Evolutionary conservation across 2,113 vertebrate species (phyloP).

Genomic region (Heterotis niloticus): DNA sequence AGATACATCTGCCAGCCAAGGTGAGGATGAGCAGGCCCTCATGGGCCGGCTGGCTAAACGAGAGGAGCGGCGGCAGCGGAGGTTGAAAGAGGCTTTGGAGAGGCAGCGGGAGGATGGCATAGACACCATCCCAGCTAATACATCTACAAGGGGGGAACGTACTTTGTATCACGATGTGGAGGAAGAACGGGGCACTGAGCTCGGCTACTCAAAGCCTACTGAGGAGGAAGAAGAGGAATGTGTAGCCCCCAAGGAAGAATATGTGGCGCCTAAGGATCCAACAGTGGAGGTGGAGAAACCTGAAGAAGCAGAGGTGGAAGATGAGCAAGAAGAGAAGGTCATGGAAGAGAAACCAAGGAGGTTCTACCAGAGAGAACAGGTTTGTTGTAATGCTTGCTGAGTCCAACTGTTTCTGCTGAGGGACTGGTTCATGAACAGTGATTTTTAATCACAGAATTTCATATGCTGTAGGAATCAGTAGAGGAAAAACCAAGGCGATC

Average conservation of each 20-base stretch:
- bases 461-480: slow-evolving; percentile 32
- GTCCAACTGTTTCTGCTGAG: not conserved
- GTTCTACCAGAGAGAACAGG: slow-evolving; percentile 38
- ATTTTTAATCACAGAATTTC: not conserved
- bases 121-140: slow-evolving; percentile 71
- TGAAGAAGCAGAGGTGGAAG: slow-evolving; percentile 44
- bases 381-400: slow-evolving; percentile 13
- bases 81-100: slow-evolving; percentile 86
- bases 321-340: slow-evolving; percentile 41
- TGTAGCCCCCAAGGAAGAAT: slow-evolving; percentile 9
- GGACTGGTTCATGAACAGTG: not conserved
- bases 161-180: slow-evolving; percentile 51
- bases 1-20: slow-evolving; percentile 51
- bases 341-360: slow-evolving; percentile 64
- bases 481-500: slow-evolving; percentile 34
- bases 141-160: slow-evolving; percentile 42
- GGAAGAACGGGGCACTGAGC: slow-evolving; percentile 48
- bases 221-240: slow-evolving; percentile 48
- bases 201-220: slow-evolving; percentile 42
- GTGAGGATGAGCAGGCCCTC: slow-evolving; percentile 77
- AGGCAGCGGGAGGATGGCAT: slow-evolving; percentile 74
- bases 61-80: slow-evolving; percentile 86
- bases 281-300: slow-evolving; percentile 23
- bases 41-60: slow-evolving; percentile 82
- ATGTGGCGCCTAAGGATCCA: slow-evolving; percentile 20